phyloP scores from a whole-genome alignment of 2,888 invertebrate species.

The Schizotus pectinicornis region DNA sequence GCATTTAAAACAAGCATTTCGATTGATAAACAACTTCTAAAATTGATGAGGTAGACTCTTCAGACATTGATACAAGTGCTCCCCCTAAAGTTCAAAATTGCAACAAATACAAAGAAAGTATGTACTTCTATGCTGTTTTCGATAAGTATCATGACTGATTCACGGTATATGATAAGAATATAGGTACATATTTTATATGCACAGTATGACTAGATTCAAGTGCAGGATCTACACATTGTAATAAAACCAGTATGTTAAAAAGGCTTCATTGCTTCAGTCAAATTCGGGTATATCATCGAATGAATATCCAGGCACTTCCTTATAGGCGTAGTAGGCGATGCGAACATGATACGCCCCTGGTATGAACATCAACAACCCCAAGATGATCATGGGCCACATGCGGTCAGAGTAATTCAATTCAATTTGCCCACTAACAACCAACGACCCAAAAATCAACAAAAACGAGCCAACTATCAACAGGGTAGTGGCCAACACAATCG shows the following conservation, averaged over 20 bases:
- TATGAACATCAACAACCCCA: slow-evolving; percentile 88
- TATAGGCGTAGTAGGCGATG: slow-evolving; percentile 85
- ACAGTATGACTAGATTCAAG: neutral
- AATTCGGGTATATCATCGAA: slow-evolving; percentile 90
- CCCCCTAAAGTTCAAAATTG: too few species aligned
- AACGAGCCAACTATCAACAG: slow-evolving; percentile 79
- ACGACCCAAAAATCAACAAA: slow-evolving; percentile 72
- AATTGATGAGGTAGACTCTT: too few species aligned
- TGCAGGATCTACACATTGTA: neutral
- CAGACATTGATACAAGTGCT: too few species aligned
- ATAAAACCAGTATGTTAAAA: neutral
- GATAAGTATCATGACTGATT: too few species aligned
- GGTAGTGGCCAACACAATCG: slow-evolving; percentile 76
- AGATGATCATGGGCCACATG: slow-evolving; percentile 86
- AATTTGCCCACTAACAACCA: slow-evolving; percentile 82
- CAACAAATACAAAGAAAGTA: too few species aligned
- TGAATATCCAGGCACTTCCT: slow-evolving; percentile 82
- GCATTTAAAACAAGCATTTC: too few species aligned
- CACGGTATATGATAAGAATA: too few species aligned
- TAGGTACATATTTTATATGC: neutral
- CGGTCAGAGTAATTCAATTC: slow-evolving; percentile 85
- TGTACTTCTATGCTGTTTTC: too few species aligned
- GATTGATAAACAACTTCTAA: too few species aligned
- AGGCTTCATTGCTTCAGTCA: slow-evolving; percentile 60
- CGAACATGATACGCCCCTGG: slow-evolving; percentile 91